Evolutionary conservation across 1,140 invertebrate species (phyloP), one percentile per base, ranked within the genome.

Genomic region (Paralvinella palmiformis): DNA sequence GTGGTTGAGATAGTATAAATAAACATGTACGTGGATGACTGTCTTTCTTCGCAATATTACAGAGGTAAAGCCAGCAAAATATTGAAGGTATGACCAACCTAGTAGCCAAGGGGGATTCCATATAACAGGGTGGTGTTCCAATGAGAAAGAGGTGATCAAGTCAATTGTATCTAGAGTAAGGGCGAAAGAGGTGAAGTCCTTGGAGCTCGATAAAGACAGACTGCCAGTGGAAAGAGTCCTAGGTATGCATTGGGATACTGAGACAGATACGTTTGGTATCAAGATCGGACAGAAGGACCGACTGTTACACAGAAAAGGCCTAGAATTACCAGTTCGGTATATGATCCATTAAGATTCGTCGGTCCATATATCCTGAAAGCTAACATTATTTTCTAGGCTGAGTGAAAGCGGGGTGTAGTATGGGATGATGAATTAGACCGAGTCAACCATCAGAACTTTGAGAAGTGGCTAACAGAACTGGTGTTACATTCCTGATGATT

Each of bases 71-170:
- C 35, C n/a, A 20, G n/a, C n/a, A n/a, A n/a, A n/a, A n/a, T n/a
- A n/a, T n/a, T n/a, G n/a, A n/a, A n/a, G n/a, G n/a, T n/a, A n/a
- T n/a, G n/a, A n/a, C n/a, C n/a, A n/a, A n/a, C n/a, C n/a, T n/a
- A n/a, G n/a, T n/a, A n/a, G n/a, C n/a, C n/a, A 59, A 3, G n/a
- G 6, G 55, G 29, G 22, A 17, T 5, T 59, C 29, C 27, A 50
- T 10, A 53, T 74, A 6, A 70, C 70, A 33, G 73, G 71, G 37
- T 71, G 68, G 33, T 24, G 64, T 1, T 65, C 66, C n/a, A 72
- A 72, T 48, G 44, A 33, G 7, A 66, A 59, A 27, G 53, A 68
- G n/a, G 66, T 73, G 1, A 17, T 73, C 17, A 10, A 58, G 24
- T 13, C 31, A 6, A 64, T 73, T 62, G 41, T 66, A 29, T 1